A percentile compares a stretch with the other conserved stretches of the same genome.
Evolutionary conservation across 2,797 vertebrate species (phyloP).

Genomic region (Sebastes iracundus): DNA sequence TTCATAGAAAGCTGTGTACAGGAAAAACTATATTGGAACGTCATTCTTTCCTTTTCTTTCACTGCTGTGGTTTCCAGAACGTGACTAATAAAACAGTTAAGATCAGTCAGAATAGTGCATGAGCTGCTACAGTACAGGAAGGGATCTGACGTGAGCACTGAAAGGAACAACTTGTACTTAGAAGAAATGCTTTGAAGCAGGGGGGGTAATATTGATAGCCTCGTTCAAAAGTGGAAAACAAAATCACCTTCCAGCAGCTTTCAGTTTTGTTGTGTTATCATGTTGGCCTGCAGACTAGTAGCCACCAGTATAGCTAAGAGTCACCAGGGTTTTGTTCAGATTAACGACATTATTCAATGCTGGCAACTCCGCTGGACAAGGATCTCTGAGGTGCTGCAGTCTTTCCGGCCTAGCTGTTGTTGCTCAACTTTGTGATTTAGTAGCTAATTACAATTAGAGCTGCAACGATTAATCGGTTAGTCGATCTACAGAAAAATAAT

Average conservation of each 20-base stretch:
- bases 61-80: conserved; percentile 24
- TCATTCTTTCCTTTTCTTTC: not conserved
- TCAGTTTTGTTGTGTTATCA: not conserved
- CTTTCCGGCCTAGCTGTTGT: not conserved
- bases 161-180: conserved; percentile 20
- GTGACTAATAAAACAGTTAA: conserved; percentile 17
- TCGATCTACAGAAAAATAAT: too few relatives aligned
- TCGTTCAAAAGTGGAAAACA: not conserved
- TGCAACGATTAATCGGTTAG: too few relatives aligned
- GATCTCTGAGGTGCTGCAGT: not conserved
- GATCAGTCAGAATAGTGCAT: conserved; percentile 58
- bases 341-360: not conserved
- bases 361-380: not conserved
- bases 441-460: not conserved
- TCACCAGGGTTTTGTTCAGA: not conserved
- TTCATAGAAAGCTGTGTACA: not conserved
- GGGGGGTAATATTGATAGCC: not conserved
- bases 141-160: conserved; percentile 25
- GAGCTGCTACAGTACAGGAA: conserved; percentile 31
- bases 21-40: not conserved
- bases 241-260: not conserved
- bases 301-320: not conserved
- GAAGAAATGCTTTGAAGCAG: conserved; percentile 13
- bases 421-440: not conserved
- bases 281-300: not conserved